phyloP scores from a whole-genome alignment of 2,888 invertebrate genomes.

The Hydrotaea diabolus region DNA sequence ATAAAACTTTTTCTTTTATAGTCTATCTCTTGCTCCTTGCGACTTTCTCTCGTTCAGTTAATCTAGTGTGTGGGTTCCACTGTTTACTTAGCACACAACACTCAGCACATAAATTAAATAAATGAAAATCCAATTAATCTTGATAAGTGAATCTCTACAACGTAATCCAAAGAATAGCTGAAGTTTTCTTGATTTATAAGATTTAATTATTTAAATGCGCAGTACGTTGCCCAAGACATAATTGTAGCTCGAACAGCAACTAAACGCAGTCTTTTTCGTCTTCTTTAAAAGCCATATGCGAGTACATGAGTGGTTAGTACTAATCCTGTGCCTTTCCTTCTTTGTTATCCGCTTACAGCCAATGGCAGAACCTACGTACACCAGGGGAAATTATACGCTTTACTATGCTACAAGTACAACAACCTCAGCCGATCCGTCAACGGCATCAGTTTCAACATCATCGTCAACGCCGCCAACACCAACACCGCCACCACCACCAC shows the following conservation, averaged over 20 bases:
- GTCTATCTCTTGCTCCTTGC: too few relatives aligned
- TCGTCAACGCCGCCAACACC: slow-evolving; percentile 77
- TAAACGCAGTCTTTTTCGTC: not conserved
- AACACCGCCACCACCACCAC: slow-evolving; percentile 82
- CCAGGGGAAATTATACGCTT: slow-evolving; percentile 80
- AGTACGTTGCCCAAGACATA: not conserved
- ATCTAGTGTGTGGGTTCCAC: too few relatives aligned
- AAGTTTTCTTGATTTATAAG: not conserved
- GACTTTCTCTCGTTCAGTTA: too few relatives aligned
- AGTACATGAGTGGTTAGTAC: not conserved
- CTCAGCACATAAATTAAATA: too few relatives aligned
- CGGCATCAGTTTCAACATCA: slow-evolving; percentile 46
- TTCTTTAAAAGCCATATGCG: not conserved
- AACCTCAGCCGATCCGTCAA: slow-evolving; percentile 66
- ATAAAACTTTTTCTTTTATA: too few relatives aligned
- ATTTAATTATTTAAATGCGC: slow-evolving; percentile 20
- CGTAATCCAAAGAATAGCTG: not conserved
- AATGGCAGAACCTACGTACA: slow-evolving; percentile 76
- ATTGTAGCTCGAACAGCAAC: not conserved
- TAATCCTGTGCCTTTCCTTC: slow-evolving; percentile 1
- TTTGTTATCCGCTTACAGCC: slow-evolving; percentile 71
- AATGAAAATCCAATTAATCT: not conserved
- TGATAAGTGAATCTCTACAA: not conserved
- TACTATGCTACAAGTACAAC: slow-evolving; percentile 77
- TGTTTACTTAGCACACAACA: too few relatives aligned